phyloP scores from a whole-genome alignment of 2,888 invertebrate genomes.

The Lobophora halterata region DNA sequence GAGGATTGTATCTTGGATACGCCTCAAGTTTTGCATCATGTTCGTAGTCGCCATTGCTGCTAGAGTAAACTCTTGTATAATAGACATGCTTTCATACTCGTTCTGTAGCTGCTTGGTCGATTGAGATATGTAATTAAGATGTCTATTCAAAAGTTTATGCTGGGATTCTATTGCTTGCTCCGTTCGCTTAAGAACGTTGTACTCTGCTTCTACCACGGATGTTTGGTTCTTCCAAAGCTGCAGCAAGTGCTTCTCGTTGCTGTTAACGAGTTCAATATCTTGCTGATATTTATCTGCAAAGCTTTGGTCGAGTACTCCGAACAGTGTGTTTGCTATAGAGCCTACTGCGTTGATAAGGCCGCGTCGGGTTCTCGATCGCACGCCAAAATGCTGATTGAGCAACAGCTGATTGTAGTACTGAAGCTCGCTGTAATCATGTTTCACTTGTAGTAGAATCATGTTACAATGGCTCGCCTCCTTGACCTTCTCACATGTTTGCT shows the following conservation, averaged over 20 bases:
- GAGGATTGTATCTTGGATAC: background rate
- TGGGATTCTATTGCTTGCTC: background rate
- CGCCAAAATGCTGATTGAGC: too few species aligned
- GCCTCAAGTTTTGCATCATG: background rate
- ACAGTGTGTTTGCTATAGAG: background rate
- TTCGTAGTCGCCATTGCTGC: background rate
- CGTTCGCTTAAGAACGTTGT: background rate
- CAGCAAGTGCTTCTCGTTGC: background rate
- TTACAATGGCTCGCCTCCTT: too few species aligned
- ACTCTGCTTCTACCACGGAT: background rate
- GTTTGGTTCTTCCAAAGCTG: background rate
- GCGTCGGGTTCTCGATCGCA: too few species aligned
- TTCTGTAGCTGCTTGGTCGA: background rate
- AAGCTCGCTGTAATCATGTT: too few species aligned
- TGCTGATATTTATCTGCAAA: slow-evolving; percentile 1
- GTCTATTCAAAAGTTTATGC: background rate
- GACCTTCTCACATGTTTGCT: too few species aligned
- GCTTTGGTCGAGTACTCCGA: background rate
- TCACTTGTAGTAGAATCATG: too few species aligned
- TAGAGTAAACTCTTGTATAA: too few species aligned
- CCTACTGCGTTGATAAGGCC: slow-evolving; percentile 1
- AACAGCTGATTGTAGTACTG: too few species aligned
- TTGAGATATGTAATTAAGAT: background rate
- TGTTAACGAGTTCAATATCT: background rate
- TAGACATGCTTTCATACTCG: too few species aligned